Conservation (phyloP, 1,140 invertebrate genomes). For the Drosophila yakuba region DNA sequence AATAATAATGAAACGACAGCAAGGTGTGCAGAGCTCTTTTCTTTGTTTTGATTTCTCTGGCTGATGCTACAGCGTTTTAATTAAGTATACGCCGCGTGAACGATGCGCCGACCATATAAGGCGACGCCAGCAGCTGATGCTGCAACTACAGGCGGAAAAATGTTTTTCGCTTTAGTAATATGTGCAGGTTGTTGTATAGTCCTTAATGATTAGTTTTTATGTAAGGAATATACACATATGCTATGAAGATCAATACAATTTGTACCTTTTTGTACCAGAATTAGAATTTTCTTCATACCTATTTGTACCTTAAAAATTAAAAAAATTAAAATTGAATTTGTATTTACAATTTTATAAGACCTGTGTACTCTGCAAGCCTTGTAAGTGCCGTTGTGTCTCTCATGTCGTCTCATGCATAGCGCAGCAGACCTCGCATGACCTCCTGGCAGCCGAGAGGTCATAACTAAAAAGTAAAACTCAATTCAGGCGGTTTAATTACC, state of each 20-base stretch:
- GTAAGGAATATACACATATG: too few relatives aligned
- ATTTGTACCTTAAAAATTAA: too few relatives aligned
- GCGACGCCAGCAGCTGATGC: slow-evolving; percentile 20
- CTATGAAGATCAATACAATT: too few relatives aligned
- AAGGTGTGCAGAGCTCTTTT: slow-evolving; percentile 29
- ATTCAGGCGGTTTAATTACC: slow-evolving; percentile 61
- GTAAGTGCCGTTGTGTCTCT: not conserved
- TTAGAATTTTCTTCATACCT: too few relatives aligned
- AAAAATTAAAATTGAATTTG: too few relatives aligned
- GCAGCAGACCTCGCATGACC: slow-evolving; percentile 17
- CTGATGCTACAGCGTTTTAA: slow-evolving; percentile 65
- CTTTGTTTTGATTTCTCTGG: slow-evolving; percentile 39
- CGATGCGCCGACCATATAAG: slow-evolving; percentile 33
- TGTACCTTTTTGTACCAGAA: too few relatives aligned
- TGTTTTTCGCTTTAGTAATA: not conserved
- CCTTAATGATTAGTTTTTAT: too few relatives aligned
- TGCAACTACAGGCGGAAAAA: slow-evolving; percentile 35
- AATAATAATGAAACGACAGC: slow-evolving; percentile 20
- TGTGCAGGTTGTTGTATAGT: not conserved
- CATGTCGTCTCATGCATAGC: slow-evolving; percentile 17
- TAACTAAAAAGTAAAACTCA: slow-evolving; percentile 22
- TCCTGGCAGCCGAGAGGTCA: slow-evolving; percentile 24
- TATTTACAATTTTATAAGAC: not conserved
- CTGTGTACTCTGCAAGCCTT: not conserved
- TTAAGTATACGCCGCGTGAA: slow-evolving; percentile 74